Percentiles rank a stretch among this genome's conserved stretches.
Conservation (phyloP, 1,140 invertebrate species). For the Panulirus ornatus region DNA sequence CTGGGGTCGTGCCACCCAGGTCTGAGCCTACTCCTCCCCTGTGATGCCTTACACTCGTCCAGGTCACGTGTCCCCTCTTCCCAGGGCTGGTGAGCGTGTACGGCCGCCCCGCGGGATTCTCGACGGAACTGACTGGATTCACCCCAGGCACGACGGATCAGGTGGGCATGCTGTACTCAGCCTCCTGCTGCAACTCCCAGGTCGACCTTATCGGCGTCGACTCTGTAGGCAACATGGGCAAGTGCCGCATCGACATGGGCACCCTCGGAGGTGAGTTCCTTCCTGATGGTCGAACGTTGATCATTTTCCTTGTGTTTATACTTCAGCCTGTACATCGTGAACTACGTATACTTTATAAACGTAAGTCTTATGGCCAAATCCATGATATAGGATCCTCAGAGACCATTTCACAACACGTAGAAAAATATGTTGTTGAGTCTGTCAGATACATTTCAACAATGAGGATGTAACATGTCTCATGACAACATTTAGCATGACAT, state of each 20-base stretch:
- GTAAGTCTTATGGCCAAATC: no score
- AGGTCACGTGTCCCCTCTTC: not conserved
- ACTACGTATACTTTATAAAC: no score
- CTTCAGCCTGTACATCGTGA: no score
- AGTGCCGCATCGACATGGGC: conserved; percentile 63
- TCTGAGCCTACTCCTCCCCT: no score
- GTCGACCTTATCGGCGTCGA: conserved; percentile 68
- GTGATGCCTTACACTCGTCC: not conserved
- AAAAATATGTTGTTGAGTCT: no score
- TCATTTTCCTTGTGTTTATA: no score
- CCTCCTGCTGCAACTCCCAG: conserved; percentile 58
- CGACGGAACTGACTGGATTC: not conserved
- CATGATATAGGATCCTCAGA: no score
- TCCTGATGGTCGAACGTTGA: no score
- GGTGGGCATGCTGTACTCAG: not conserved
- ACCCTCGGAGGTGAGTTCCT: conserved; percentile 45
- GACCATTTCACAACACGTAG: no score
- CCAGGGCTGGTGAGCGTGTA: conserved; percentile 51
- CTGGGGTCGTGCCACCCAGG: not conserved
- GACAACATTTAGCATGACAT: no score
- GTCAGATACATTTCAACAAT: no score
- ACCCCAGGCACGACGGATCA: conserved; percentile 1
- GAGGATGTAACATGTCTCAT: no score
- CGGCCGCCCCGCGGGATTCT: conserved; percentile 11
- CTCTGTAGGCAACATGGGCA: conserved; percentile 64